These are phyloP conservation scores for Chaetodon trifasciatus DNA, from an alignment of 2,797 vertebrate species.

Conservation along the genomic window DNA sequence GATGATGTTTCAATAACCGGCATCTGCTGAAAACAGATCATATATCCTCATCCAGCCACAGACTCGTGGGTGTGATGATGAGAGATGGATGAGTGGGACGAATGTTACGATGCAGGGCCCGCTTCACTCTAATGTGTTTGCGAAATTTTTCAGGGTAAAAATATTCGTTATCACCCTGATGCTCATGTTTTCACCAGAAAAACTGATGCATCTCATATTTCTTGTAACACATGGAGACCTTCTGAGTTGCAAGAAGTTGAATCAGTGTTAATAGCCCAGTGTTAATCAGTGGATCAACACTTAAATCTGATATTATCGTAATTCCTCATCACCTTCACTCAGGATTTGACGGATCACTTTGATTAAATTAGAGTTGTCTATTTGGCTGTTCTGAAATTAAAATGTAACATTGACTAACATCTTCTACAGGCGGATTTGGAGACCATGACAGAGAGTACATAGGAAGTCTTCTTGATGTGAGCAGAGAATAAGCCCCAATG, in stretches of 20 bases:
- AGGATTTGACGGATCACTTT: background rate
- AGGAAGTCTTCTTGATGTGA: slow-evolving; percentile 19
- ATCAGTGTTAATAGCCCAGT: background rate
- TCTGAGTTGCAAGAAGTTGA: background rate
- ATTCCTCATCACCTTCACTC: background rate
- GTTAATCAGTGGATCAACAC: background rate
- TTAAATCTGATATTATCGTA: background rate
- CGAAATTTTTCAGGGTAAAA: background rate
- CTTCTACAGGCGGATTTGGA: background rate
- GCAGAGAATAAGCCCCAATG: slow-evolving; percentile 6
- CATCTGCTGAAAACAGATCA: slow-evolving; percentile 25
- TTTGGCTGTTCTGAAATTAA: background rate
- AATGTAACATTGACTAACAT: background rate
- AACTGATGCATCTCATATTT: slow-evolving; percentile 12
- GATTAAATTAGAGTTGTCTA: background rate
- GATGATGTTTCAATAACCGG: slow-evolving; percentile 7
- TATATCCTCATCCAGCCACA: background rate
- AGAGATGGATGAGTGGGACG: slow-evolving; percentile 34
- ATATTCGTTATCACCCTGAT: slow-evolving; percentile 10
- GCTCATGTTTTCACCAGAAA: slow-evolving; percentile 6
- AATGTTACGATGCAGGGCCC: slow-evolving; percentile 50
- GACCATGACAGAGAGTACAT: background rate
- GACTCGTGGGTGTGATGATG: slow-evolving; percentile 36
- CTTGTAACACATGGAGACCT: background rate
- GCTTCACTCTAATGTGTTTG: slow-evolving; percentile 30